phyloP scores from a whole-genome alignment of 2,888 invertebrate species.

The Papilio protenor region DNA sequence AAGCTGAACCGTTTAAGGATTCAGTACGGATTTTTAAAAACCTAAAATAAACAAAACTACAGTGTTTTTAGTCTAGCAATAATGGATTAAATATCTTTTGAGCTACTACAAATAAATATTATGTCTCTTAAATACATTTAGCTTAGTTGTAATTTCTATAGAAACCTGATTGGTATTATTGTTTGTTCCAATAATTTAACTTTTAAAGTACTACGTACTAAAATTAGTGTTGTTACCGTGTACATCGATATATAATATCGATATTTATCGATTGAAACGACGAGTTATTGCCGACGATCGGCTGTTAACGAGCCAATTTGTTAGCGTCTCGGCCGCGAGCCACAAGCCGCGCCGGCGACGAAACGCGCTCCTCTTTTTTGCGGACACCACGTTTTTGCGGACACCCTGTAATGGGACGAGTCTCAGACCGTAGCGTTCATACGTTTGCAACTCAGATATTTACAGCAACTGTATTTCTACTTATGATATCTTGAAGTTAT shows the following conservation, averaged over 20 bases:
- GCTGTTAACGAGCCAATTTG: constrained; percentile 79
- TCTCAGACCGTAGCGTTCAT: constrained; percentile 11
- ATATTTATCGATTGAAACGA: constrained; percentile 73
- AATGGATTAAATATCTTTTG: too few species aligned
- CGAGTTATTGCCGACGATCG: constrained; percentile 75
- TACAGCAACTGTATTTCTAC: constrained; percentile 28
- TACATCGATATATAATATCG: constrained; percentile 69
- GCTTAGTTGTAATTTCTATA: neutral
- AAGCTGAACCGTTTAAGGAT: neutral
- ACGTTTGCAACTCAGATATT: constrained; percentile 29
- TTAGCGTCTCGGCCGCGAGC: constrained; percentile 56
- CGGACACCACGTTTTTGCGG: constrained; percentile 40
- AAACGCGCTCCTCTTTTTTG: constrained; percentile 43
- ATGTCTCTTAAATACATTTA: too few species aligned
- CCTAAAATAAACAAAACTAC: neutral
- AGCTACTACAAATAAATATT: neutral
- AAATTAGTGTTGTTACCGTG: constrained; percentile 71
- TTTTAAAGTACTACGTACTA: constrained; percentile 56
- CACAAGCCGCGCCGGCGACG: constrained; percentile 29
- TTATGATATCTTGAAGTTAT: constrained; percentile 18
- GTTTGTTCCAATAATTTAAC: constrained; percentile 46
- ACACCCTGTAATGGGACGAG: constrained; percentile 42
- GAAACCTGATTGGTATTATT: neutral
- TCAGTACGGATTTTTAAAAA: neutral
- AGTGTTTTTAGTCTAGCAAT: too few species aligned